Evolutionary conservation across 2,797 vertebrate species (phyloP), one percentile per base, ranked within the genome.

Genomic region (Pseudochaenichthys georgianus): DNA sequence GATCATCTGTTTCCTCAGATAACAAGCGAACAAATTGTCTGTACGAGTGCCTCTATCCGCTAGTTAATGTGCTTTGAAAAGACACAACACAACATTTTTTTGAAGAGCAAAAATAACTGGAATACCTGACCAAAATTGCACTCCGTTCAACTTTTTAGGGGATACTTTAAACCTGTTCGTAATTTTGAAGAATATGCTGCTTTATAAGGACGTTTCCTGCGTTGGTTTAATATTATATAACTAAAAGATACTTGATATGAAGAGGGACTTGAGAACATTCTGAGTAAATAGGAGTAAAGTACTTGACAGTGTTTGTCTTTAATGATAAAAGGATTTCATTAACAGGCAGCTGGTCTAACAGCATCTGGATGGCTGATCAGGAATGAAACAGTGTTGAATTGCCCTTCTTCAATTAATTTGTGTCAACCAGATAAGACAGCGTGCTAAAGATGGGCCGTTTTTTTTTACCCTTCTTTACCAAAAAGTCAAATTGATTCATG

Each of bases 301-400:
- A 15, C 12, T 34, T 23, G 2, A n/a, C 13, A 23, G 28, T 65
- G 28, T 70, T 59, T 86, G 31, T 43, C 28, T 60, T 11, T 69
- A 43, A 67, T 70, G 57, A 83, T 62, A 59, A 72, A 70, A 8
- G 9, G 43, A 51, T 75, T 64, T 55, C 28, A 73, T 64, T 63
- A 71, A 41, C 9, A 53, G 6, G 15, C 34, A 66, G 57, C 45
- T 42, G 46, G 23, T 68, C n/a, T 11, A 28, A 67, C n/a, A 28
- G 4, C 42, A 82, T 81, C 52, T 79, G 55, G 41, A 54, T 48
- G 34, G 9, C 45, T 69, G 54, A 84, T 78, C 43, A 70, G 64
- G 21, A 55, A 41, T 43, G 4, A 73, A 73, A 42, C 7, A 41
- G 6, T 0, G 17, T 47, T 70, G 13, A 67, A 55, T 55, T 51